Evolutionary conservation across 1,140 invertebrate species (phyloP).

Genomic region (Ruditapes philippinarum): DNA sequence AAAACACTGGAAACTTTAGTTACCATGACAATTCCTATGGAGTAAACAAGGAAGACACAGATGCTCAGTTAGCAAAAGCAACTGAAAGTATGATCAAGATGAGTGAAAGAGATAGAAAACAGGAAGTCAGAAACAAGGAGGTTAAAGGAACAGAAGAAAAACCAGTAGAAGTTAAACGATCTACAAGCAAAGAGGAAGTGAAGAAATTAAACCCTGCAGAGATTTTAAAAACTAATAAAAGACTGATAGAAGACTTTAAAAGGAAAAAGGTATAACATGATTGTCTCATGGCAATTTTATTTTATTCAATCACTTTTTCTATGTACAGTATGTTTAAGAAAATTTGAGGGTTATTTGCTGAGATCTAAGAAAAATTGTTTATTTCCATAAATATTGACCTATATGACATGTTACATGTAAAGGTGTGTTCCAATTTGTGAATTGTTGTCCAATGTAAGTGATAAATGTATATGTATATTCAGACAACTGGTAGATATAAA

Average conservation of each 20-base stretch:
- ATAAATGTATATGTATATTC: background rate
- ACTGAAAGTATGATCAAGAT: slow-evolving; percentile 57
- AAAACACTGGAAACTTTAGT: background rate
- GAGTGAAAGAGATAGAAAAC: slow-evolving; percentile 34
- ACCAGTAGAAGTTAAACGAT: slow-evolving; percentile 65
- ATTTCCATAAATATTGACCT: no score
- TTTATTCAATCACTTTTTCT: no score
- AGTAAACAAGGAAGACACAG: background rate
- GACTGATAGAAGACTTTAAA: slow-evolving; percentile 79
- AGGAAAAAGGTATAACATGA: slow-evolving; percentile 72
- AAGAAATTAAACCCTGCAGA: slow-evolving; percentile 66
- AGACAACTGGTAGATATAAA: slow-evolving; percentile 86
- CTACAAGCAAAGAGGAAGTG: slow-evolving; percentile 63
- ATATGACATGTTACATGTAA: no score
- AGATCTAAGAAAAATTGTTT: no score
- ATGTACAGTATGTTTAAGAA: no score
- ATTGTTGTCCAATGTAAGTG: no score
- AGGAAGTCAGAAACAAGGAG: slow-evolving; percentile 16
- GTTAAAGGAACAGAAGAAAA: slow-evolving; percentile 49
- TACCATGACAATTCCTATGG: background rate
- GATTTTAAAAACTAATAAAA: slow-evolving; percentile 76
- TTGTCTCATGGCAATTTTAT: no score
- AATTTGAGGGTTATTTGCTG: no score
- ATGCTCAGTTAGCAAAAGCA: slow-evolving; percentile 45
- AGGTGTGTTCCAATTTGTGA: no score